Evolutionary conservation across 2,113 vertebrate species (phyloP).

Genomic region (Centropus bengalensis): DNA sequence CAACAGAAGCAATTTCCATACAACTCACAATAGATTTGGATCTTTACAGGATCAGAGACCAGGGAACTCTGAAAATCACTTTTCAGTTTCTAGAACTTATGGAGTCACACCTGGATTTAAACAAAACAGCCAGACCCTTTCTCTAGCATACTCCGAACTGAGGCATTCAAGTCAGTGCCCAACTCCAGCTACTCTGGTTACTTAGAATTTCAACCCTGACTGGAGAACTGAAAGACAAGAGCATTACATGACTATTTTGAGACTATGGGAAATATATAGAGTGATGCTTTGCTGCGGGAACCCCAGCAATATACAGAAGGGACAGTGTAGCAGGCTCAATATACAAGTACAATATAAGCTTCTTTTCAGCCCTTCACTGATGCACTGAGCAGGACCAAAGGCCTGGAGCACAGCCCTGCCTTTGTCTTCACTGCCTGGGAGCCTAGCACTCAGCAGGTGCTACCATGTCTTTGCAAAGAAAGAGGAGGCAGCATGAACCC

Average conservation of each 20-base stretch:
- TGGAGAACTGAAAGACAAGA: neutral
- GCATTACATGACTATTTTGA: neutral
- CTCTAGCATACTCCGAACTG: neutral
- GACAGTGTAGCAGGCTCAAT: neutral
- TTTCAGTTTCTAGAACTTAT: neutral
- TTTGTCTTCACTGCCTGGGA: neutral
- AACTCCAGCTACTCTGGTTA: neutral
- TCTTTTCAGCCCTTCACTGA: neutral
- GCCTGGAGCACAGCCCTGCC: accelerated
- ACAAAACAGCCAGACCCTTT: neutral
- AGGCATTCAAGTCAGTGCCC: neutral
- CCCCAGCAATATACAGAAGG: neutral
- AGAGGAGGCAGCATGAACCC: accelerated
- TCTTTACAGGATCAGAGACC: neutral
- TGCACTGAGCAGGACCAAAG: neutral
- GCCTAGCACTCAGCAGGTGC: neutral
- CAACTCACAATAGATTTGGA: neutral
- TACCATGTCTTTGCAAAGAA: neutral
- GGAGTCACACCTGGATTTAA: neutral
- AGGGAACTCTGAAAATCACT: neutral
- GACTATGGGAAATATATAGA: neutral
- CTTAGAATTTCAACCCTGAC: neutral
- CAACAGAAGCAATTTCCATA: neutral
- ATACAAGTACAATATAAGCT: accelerated
- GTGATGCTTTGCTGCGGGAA: neutral